Percentiles rank a stretch among this genome's conserved stretches.
These are phyloP conservation scores for Phaethornis superciliosus DNA, from an alignment of 2,113 vertebrate species.

Conservation along the genomic window DNA sequence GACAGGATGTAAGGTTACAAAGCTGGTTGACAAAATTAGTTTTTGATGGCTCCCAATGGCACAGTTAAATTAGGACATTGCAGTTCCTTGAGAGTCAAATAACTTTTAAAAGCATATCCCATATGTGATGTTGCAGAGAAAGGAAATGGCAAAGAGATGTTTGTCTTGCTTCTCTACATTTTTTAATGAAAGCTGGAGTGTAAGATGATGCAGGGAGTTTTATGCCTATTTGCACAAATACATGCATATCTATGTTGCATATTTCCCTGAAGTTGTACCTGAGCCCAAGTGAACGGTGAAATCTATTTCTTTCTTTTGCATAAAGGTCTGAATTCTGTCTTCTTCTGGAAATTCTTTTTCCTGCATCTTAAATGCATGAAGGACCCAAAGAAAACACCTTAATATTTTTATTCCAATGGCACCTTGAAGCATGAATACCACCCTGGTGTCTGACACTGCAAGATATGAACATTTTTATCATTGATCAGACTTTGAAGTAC, in stretches of 20 bases:
- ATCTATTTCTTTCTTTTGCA: background rate
- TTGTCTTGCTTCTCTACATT: background rate
- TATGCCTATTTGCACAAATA: conserved; percentile 9
- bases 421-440: background rate
- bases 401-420: background rate
- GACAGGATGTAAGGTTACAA: background rate
- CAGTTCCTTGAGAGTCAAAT: background rate
- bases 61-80: background rate
- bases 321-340: background rate
- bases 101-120: background rate
- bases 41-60: background rate
- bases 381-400: background rate
- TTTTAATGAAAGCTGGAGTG: background rate
- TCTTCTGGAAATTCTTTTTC: background rate
- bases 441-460: background rate
- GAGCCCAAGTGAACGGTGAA: background rate
- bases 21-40: background rate
- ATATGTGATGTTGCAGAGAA: background rate
- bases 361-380: background rate
- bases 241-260: background rate
- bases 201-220: background rate
- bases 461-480: background rate
- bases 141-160: background rate
- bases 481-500: background rate
- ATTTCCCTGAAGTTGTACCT: conserved; percentile 11